phyloP scores from a whole-genome alignment of 1,140 invertebrate species.

The Brachystomella parvula region DNA sequence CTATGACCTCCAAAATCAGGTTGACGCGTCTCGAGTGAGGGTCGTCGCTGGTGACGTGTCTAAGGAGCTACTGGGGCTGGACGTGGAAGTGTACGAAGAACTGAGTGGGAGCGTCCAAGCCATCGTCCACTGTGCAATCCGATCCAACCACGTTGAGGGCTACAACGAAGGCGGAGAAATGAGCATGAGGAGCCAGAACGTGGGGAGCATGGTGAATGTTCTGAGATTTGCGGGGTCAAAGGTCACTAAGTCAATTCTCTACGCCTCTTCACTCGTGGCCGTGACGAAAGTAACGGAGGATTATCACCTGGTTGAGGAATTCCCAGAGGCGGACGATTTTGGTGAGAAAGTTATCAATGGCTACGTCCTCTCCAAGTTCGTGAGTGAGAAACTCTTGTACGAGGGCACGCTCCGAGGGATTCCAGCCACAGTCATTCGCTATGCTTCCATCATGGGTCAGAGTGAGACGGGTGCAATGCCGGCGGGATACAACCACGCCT shows the following conservation, averaged over 20 bases:
- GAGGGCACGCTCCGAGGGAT: slow-evolving; percentile 17
- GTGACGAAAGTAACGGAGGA: slow-evolving; percentile 1
- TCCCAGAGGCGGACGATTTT: slow-evolving; percentile 10
- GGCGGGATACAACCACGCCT: slow-evolving; percentile 14
- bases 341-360: not conserved
- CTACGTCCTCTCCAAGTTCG: slow-evolving; percentile 18
- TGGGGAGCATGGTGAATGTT: slow-evolving; percentile 15
- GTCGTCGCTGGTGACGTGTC: slow-evolving; percentile 12
- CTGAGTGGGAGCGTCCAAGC: slow-evolving; percentile 14
- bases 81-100: slow-evolving; percentile 4
- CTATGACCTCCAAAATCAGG: not conserved
- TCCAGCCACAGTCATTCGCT: slow-evolving; percentile 14
- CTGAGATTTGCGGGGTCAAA: slow-evolving; percentile 16
- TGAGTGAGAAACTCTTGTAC: slow-evolving; percentile 20
- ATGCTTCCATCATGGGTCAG: slow-evolving; percentile 21
- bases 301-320: slow-evolving; percentile 16
- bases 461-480: slow-evolving; percentile 9
- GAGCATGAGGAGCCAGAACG: slow-evolving; percentile 13
- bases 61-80: slow-evolving; percentile 7
- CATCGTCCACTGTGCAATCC: slow-evolving; percentile 18
- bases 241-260: slow-evolving; percentile 12
- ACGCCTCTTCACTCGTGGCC: slow-evolving; percentile 21
- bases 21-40: not conserved
- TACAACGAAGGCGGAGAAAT: not conserved
- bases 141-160: slow-evolving; percentile 18